phyloP scores from a whole-genome alignment of 1,140 invertebrate species.

The Drosophila gunungcola region DNA sequence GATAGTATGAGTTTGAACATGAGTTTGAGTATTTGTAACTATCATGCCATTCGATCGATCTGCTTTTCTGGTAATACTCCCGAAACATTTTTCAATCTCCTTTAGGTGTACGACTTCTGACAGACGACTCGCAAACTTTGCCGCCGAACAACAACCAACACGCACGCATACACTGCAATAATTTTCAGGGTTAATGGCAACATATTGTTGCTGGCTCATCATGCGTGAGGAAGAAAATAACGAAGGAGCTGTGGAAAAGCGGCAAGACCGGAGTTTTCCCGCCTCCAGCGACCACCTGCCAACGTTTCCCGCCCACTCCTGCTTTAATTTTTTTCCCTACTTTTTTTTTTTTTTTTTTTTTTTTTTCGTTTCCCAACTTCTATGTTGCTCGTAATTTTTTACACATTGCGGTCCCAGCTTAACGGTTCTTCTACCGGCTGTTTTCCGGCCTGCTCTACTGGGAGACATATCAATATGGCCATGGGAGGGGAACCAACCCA shows the following conservation, averaged over 20 bases:
- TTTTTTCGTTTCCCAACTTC: conserved; percentile 21
- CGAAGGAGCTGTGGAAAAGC: conserved; percentile 17
- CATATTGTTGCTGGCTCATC: conserved; percentile 78
- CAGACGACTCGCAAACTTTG: conserved; percentile 32
- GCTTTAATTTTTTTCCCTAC: conserved; percentile 21
- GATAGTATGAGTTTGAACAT: no score
- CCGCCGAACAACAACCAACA: conserved; percentile 7
- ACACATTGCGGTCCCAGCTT: conserved; percentile 80
- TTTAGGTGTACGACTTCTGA: conserved; percentile 24
- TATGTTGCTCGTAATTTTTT: conserved; percentile 80
- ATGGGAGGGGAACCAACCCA: conserved; percentile 43
- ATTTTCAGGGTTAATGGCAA: conserved; percentile 81
- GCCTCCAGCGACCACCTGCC: conserved; percentile 53
- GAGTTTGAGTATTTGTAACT: neutral
- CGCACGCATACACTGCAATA: conserved; percentile 38
- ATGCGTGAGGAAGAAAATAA: conserved; percentile 43
- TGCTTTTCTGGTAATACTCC: conserved; percentile 2
- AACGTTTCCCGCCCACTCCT: conserved; percentile 24
- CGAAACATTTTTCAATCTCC: neutral
- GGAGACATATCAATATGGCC: conserved; percentile 81
- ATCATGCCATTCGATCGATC: neutral
- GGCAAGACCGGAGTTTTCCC: conserved; percentile 12
- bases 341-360: conserved; percentile 33
- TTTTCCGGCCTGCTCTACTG: conserved; percentile 71
- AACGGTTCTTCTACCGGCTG: conserved; percentile 64